Percentiles rank a stretch among this genome's conserved stretches.
Conservation (phyloP, 2,797 vertebrate genomes). For the Ciconia nigra region DNA sequence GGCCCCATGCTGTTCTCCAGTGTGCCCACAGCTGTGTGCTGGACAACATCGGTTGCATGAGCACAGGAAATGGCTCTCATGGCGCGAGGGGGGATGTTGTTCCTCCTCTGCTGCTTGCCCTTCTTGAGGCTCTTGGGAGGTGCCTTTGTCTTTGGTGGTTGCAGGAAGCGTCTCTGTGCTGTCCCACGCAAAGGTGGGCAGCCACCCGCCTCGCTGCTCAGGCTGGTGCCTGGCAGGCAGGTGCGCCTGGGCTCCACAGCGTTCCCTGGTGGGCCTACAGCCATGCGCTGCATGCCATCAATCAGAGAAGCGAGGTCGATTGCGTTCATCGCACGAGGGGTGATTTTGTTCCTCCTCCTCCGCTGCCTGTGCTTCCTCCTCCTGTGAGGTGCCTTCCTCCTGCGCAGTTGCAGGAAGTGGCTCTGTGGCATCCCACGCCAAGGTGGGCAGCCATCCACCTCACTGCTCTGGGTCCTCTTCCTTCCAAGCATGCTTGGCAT, state of each 20-base stretch:
- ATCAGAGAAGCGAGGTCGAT: too few species aligned
- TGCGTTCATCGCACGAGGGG: fast-evolving
- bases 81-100: background rate
- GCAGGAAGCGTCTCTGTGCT: background rate
- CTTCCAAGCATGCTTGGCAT: background rate
- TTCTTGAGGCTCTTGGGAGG: background rate
- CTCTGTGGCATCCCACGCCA: background rate
- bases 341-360: background rate
- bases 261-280: background rate
- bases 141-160: background rate
- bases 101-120: too few species aligned
- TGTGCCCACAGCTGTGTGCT: background rate
- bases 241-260: too few species aligned
- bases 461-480: background rate
- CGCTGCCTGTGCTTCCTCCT: background rate
- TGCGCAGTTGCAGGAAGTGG: too few species aligned
- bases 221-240: background rate
- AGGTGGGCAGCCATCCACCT: background rate
- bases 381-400: background rate
- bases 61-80: too few species aligned
- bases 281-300: too few species aligned
- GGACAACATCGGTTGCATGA: fast-evolving
- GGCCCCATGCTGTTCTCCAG: background rate
- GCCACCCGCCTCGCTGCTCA: background rate
- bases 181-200: background rate